A percentile compares a stretch with the other conserved stretches of the same genome.
phyloP scores from a whole-genome alignment of 2,888 invertebrate species.

The Spialia ferax region DNA sequence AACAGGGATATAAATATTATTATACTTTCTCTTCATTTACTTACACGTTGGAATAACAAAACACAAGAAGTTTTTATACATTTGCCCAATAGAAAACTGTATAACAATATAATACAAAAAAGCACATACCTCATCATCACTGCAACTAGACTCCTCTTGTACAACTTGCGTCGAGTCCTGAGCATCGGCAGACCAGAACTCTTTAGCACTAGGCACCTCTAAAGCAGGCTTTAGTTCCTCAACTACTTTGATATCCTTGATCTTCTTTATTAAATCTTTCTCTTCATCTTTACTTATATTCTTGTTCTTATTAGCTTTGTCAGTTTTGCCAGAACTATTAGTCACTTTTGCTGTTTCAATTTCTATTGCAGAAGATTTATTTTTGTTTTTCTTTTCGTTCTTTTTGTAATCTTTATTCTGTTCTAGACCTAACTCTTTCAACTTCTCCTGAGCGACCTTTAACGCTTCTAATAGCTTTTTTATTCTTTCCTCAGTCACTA shows the following conservation, averaged over 20 bases:
- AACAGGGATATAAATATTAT: too few species aligned
- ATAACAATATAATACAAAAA: too few species aligned
- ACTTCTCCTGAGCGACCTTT: slow-evolving; percentile 55
- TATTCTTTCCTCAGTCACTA: slow-evolving; percentile 59
- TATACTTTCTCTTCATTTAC: too few species aligned
- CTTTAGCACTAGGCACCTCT: slow-evolving; percentile 72
- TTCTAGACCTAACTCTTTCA: slow-evolving; percentile 53
- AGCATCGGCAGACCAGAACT: slow-evolving; percentile 65
- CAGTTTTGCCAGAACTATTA: slow-evolving; percentile 36
- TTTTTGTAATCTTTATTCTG: slow-evolving; percentile 46
- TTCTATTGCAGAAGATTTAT: slow-evolving; percentile 13
- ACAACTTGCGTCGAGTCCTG: slow-evolving; percentile 46
- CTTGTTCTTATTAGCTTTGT: slow-evolving; percentile 41
- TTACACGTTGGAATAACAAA: too few species aligned
- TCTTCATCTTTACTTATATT: slow-evolving; percentile 44
- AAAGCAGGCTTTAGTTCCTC: slow-evolving; percentile 64
- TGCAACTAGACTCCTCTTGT: slow-evolving; percentile 67
- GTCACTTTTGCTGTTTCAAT: slow-evolving; percentile 40
- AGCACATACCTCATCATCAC: slow-evolving; percentile 76
- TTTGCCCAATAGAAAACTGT: too few species aligned
- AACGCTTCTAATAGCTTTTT: slow-evolving; percentile 61
- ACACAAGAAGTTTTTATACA: neutral
- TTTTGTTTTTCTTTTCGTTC: slow-evolving; percentile 47
- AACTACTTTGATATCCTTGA: slow-evolving; percentile 52
- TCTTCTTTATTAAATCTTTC: slow-evolving; percentile 48